phyloP scores from a whole-genome alignment of 2,113 vertebrate species.

The Mastomys natalensis region DNA sequence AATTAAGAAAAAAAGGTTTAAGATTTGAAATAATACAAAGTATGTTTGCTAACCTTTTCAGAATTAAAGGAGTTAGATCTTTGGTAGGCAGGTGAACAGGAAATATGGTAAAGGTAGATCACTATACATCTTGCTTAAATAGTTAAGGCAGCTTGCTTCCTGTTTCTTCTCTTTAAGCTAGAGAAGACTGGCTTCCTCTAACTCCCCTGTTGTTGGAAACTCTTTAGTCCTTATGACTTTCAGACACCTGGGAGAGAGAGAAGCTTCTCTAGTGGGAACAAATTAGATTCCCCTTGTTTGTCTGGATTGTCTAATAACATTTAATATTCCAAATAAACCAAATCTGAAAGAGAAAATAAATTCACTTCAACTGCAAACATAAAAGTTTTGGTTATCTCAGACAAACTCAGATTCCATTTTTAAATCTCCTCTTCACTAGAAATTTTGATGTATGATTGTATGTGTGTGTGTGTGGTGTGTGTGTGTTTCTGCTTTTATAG shows the following conservation, averaged over 20 bases:
- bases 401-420: neutral
- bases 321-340: neutral
- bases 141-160: neutral
- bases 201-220: neutral
- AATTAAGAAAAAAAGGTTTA: neutral
- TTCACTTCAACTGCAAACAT: neutral
- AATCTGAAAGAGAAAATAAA: neutral
- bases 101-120: neutral
- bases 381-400: neutral
- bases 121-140: neutral
- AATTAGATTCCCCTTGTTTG: neutral
- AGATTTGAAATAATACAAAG: neutral
- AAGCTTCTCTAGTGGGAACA: neutral
- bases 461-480: neutral
- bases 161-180: neutral
- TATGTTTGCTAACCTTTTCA: neutral
- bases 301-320: neutral
- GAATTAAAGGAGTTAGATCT: neutral
- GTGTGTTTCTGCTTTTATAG: neutral
- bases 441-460: too few relatives aligned
- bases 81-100: neutral
- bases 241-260: neutral
- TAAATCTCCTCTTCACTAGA: neutral
- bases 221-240: neutral
- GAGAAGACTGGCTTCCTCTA: neutral